These are phyloP conservation scores for Melanerpes aurifrons DNA, from an alignment of 2,113 vertebrate species.

Conservation along the genomic window DNA sequence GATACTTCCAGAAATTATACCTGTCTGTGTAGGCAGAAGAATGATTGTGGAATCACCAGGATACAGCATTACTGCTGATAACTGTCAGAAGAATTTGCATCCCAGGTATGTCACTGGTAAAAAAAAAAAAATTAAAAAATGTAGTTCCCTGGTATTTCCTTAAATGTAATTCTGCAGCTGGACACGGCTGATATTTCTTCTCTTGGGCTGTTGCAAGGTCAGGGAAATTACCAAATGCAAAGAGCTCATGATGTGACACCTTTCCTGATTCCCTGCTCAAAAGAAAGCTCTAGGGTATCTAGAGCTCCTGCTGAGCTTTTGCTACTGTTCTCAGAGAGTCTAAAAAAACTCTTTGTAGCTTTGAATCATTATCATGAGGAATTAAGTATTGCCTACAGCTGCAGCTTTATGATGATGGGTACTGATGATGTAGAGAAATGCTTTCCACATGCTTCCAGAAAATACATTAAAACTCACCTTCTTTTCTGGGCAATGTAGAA, in stretches of 20 bases:
- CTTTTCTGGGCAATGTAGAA: background rate
- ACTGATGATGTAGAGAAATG: background rate
- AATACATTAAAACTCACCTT: background rate
- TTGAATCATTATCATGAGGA: conserved; percentile 35
- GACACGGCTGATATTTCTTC: background rate
- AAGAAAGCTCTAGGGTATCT: background rate
- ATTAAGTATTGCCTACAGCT: conserved; percentile 25
- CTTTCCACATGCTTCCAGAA: background rate
- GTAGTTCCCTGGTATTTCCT: background rate
- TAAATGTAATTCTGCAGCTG: background rate
- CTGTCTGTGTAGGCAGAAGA: background rate
- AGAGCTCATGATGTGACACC: background rate
- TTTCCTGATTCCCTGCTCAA: background rate
- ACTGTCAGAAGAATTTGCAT: background rate
- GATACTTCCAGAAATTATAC: background rate
- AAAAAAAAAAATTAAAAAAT: background rate
- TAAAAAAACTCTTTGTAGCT: conserved; percentile 1
- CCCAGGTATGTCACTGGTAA: background rate
- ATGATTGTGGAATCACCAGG: background rate
- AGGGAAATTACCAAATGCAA: background rate
- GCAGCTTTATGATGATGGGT: background rate
- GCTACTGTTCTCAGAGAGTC: background rate
- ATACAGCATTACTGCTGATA: background rate
- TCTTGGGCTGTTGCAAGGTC: background rate
- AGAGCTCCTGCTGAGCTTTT: conserved; percentile 24